Evolutionary conservation across 1,140 invertebrate species (phyloP), one percentile per base, ranked within the genome.

Genomic region (Drosophila orena): DNA sequence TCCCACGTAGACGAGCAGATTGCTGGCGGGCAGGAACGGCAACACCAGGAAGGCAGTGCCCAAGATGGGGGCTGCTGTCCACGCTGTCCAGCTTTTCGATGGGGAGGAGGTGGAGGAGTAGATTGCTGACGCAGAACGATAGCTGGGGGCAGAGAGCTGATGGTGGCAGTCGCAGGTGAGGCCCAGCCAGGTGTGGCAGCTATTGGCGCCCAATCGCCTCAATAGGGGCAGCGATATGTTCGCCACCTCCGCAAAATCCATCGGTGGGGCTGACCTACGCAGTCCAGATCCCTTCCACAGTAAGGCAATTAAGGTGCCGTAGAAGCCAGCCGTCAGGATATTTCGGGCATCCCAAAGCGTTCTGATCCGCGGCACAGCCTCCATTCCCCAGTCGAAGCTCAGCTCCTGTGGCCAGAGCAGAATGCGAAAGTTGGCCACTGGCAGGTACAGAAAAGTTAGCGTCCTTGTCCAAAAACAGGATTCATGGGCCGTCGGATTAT

Each of bases 371-470:
- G 97, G 97, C 70, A 98, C 95, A 2, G 97, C 95, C 74, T 97
- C 97, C 97, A 98, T 98, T 1, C 97, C 97, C 98, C 98, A 98
- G 91, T 98, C 98, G 92, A 98, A 98, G 92, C 97, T 97, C 22
- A 98, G 93, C 43, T 95, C 95, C 71, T 94, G 94, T 1, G 97
- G 97, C 86, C 95, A 97, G 0, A 98, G 83, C 11, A 98, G 93
- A 77, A 98, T 94, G 83, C 94, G 94, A 60, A 97, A 95, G 93
- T 98, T 98, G 76, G 97, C 96, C 11, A 96, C 95, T 1, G 97
- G 97, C 46, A 98, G 94, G 91, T 97, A 98, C 62, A 95, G 93
- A 92, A 98, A 98, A 24, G 97, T 98, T 52, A 97, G 94, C 14
- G 96, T 93, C 53, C 97, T 94, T 14, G 96, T 96, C 49, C 96